Evolutionary conservation across 1,140 invertebrate genomes (phyloP).

Genomic region (Listronotus bonariensis): DNA sequence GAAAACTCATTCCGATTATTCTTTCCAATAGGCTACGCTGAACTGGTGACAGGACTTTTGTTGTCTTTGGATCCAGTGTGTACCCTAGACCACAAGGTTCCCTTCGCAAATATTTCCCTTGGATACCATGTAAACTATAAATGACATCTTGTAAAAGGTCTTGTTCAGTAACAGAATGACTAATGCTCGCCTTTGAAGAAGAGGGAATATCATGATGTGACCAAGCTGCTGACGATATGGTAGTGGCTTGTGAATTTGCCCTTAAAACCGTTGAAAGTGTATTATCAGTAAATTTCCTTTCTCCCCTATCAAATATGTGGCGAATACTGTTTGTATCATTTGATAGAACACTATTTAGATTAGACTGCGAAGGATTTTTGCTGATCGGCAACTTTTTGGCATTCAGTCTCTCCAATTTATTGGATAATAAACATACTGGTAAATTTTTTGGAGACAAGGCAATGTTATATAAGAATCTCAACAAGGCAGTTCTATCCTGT

Average conservation of each 20-base stretch:
- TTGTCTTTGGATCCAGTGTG: conserved; percentile 66
- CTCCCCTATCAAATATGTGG: conserved; percentile 33
- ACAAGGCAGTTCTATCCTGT: conserved; percentile 23
- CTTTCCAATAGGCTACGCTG: conserved; percentile 68
- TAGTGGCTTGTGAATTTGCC: conserved; percentile 38
- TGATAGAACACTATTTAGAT: conserved; percentile 16
- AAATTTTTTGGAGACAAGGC: conserved; percentile 12
- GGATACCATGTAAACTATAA: conserved; percentile 80
- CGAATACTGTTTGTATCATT: conserved; percentile 31
- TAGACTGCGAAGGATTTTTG: conserved; percentile 7
- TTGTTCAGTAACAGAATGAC: conserved; percentile 42
- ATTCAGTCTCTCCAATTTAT: conserved; percentile 28
- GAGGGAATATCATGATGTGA: conserved; percentile 38
- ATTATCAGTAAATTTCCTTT: conserved; percentile 33
- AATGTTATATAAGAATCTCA: conserved; percentile 36
- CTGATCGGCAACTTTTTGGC: conserved; percentile 9
- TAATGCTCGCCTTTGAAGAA: conserved; percentile 36
- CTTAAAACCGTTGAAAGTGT: conserved; percentile 23
- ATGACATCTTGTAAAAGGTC: conserved; percentile 77
- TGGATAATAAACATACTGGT: conserved; percentile 13
- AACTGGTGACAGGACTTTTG: conserved; percentile 46
- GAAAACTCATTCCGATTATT: conserved; percentile 83
- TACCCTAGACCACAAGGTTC: conserved; percentile 69
- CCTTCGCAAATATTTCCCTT: conserved; percentile 74
- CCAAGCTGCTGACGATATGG: conserved; percentile 38